Evolutionary conservation across 2,888 invertebrate genomes (phyloP).

Genomic region (Cheilosia impressa): DNA sequence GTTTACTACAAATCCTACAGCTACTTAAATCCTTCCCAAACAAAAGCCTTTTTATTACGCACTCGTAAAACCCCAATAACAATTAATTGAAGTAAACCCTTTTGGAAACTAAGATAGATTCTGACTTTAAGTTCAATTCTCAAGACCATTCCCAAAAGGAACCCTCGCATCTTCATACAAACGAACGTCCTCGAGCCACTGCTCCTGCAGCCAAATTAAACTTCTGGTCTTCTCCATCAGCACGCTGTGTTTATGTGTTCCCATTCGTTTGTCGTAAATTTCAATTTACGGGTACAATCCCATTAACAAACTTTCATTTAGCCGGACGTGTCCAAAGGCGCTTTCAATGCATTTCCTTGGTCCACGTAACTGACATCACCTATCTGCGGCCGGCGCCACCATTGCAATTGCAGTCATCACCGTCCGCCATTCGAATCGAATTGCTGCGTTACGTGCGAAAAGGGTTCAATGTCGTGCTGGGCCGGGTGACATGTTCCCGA

Average conservation of each 20-base stretch:
- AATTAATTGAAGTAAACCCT: constrained; percentile 1
- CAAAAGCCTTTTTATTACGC: too few relatives aligned
- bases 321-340: constrained; percentile 59
- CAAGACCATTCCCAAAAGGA: neutral
- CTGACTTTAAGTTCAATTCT: constrained; percentile 11
- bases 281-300: constrained; percentile 63
- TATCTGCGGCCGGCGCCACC: constrained; percentile 28
- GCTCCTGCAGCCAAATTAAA: neutral
- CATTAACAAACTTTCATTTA: constrained; percentile 69
- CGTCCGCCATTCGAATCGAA: constrained; percentile 54
- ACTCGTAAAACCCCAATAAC: neutral
- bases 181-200: neutral
- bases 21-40: too few relatives aligned
- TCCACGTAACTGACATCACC: constrained; percentile 61
- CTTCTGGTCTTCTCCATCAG: neutral
- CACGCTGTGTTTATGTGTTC: neutral
- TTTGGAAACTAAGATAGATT: constrained; percentile 2
- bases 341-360: constrained; percentile 38
- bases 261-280: constrained; percentile 54
- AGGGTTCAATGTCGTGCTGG: constrained; percentile 33
- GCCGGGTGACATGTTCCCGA: constrained; percentile 45
- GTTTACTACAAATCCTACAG: too few relatives aligned
- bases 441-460: constrained; percentile 66
- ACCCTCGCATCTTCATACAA: neutral
- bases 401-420: constrained; percentile 55